phyloP scores from a whole-genome alignment of 2,113 vertebrate species.

The Hystrix brachyura region DNA sequence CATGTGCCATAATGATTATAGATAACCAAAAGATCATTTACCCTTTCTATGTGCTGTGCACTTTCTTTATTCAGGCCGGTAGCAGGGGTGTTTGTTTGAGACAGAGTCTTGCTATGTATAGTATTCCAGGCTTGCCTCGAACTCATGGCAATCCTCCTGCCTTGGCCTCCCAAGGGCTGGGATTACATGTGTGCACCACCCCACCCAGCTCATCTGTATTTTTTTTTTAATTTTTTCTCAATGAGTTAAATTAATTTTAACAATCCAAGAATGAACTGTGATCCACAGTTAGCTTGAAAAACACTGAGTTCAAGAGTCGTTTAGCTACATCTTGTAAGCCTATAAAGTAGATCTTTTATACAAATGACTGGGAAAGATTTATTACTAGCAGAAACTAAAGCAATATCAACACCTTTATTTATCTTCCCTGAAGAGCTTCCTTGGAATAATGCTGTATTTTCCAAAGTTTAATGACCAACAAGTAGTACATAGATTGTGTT shows the following conservation, averaged over 20 bases:
- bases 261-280: neutral
- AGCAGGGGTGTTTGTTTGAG: neutral
- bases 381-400: neutral
- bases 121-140: neutral
- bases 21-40: constrained; percentile 24
- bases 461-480: neutral
- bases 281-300: neutral
- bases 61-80: neutral
- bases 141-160: neutral
- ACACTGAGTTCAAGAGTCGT: neutral
- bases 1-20: neutral
- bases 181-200: neutral
- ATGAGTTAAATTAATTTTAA: constrained; percentile 28
- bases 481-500: neutral
- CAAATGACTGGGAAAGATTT: neutral
- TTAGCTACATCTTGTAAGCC: neutral
- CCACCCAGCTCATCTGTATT: neutral
- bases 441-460: neutral
- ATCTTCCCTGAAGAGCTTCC: neutral
- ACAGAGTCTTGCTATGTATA: neutral
- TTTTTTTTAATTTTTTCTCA: constrained; percentile 37
- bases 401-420: neutral
- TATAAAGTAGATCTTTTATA: constrained; percentile 14
- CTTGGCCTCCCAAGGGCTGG: neutral
- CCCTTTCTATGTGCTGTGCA: neutral